phyloP scores from a whole-genome alignment of 2,888 invertebrate genomes.

The Hecatera dysodea region DNA sequence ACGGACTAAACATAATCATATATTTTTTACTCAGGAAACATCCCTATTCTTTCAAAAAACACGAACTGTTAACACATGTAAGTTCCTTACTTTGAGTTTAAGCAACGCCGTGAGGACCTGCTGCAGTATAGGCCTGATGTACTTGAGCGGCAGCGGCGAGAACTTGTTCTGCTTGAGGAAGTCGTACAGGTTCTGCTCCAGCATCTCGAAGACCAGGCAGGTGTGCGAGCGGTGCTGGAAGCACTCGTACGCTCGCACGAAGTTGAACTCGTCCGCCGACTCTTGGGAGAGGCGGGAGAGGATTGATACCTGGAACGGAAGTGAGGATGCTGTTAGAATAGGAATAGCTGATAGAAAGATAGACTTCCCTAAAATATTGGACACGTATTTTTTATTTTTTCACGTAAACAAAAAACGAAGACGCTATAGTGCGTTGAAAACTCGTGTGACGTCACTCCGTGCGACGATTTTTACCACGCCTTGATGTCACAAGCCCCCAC shows the following conservation, averaged over 20 bases:
- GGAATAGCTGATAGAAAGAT: too few species aligned
- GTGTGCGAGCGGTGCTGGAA: conserved; percentile 99
- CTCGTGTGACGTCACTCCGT: too few species aligned
- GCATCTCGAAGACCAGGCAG: conserved; percentile 99
- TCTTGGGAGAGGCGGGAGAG: conserved; percentile 98
- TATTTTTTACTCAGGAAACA: too few species aligned
- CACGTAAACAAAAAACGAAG: too few species aligned
- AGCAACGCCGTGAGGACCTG: conserved; percentile 97
- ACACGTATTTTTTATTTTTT: too few species aligned
- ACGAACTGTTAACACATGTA: too few species aligned
- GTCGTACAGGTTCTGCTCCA: conserved; percentile 99
- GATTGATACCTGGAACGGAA: conserved; percentile 93
- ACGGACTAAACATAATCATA: too few species aligned
- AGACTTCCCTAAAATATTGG: too few species aligned
- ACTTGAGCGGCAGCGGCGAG: conserved; percentile 99
- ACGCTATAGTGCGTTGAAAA: too few species aligned
- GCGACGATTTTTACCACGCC: too few species aligned
- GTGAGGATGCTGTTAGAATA: neutral
- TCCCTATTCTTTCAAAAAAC: too few species aligned
- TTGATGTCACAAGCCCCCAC: too few species aligned
- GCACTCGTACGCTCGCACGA: conserved; percentile 99
- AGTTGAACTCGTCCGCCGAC: conserved; percentile 99
- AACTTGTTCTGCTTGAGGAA: conserved; percentile 99
- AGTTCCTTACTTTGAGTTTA: conserved; percentile 96
- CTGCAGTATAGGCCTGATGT: conserved; percentile 99